Evolutionary conservation across 2,888 invertebrate species (phyloP).

Genomic region (Napeogenes sylphis): DNA sequence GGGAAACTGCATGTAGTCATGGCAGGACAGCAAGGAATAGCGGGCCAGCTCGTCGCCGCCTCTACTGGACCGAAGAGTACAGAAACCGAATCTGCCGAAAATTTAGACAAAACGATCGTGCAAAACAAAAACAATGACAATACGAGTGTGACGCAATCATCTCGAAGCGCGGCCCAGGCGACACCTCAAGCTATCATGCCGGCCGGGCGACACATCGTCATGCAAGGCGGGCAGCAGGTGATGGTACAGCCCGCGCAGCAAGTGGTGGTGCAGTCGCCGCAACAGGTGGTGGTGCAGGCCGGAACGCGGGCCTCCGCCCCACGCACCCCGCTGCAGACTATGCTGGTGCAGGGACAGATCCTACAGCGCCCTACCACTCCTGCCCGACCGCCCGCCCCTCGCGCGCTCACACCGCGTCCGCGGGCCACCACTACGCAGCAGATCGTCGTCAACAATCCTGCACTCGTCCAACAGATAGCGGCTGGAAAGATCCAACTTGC

Average conservation of each 20-base stretch:
- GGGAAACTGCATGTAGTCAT: slow-evolving; percentile 92
- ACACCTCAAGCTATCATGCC: slow-evolving; percentile 25
- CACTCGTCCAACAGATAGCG: slow-evolving; percentile 87
- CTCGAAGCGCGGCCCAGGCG: slow-evolving; percentile 24
- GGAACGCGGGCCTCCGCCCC: slow-evolving; percentile 43
- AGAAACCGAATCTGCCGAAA: slow-evolving; percentile 37
- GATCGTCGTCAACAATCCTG: slow-evolving; percentile 87
- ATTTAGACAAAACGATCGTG: slow-evolving; percentile 32
- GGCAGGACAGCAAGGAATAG: slow-evolving; percentile 78
- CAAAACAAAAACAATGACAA: slow-evolving; percentile 40
- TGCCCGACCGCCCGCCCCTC: slow-evolving; percentile 38
- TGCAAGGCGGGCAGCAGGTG: slow-evolving; percentile 32
- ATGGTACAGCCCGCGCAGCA: slow-evolving; percentile 45
- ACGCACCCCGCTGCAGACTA: slow-evolving; percentile 64
- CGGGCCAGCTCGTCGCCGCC: slow-evolving; percentile 65
- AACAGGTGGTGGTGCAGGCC: slow-evolving; percentile 61
- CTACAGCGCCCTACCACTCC: slow-evolving; percentile 43
- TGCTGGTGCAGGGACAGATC: slow-evolving; percentile 51
- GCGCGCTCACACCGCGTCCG: slow-evolving; percentile 45
- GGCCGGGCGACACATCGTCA: slow-evolving; percentile 28
- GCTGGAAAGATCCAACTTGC: slow-evolving; percentile 90
- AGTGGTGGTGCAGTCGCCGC: slow-evolving; percentile 41
- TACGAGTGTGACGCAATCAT: slow-evolving; percentile 17
- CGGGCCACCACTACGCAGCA: slow-evolving; percentile 76
- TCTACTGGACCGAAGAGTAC: slow-evolving; percentile 46